Conservation (phyloP, 2,888 invertebrate genomes). For the Galerucella pusilla region DNA sequence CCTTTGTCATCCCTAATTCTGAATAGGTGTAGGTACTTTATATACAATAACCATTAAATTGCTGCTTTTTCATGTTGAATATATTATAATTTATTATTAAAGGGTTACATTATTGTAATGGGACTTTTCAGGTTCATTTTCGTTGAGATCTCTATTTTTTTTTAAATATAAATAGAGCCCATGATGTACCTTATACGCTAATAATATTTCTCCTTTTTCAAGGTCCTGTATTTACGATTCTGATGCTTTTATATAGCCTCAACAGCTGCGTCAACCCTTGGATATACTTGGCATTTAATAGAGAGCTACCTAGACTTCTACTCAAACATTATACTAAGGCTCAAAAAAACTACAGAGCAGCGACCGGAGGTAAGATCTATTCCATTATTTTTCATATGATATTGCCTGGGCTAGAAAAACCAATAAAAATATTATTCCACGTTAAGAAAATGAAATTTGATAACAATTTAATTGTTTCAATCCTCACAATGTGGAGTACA, state of each 20-base stretch:
- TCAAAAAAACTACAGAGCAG: constrained; percentile 59
- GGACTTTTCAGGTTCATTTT: too few species aligned
- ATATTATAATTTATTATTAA: too few species aligned
- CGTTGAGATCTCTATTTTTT: constrained; percentile 50
- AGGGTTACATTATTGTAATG: too few species aligned
- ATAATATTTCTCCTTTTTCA: constrained; percentile 37
- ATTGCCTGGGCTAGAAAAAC: background rate
- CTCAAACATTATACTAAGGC: constrained; percentile 60
- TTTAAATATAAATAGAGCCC: constrained; percentile 59
- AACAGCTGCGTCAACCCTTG: constrained; percentile 77
- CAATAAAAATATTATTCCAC: too few species aligned
- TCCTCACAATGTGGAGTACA: too few species aligned
- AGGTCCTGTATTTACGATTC: constrained; percentile 71
- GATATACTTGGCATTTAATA: constrained; percentile 69
- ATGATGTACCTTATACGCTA: too few species aligned
- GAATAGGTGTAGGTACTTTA: too few species aligned
- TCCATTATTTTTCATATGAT: background rate
- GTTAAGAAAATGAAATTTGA: too few species aligned
- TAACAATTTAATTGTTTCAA: too few species aligned
- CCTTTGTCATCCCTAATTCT: too few species aligned
- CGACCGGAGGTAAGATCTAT: constrained; percentile 57
- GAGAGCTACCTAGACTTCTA: constrained; percentile 65
- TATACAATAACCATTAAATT: too few species aligned
- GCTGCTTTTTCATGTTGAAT: too few species aligned
- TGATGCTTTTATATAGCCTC: constrained; percentile 74